Evolutionary conservation across 2,888 invertebrate genomes (phyloP).

Genomic region (Acrocyrtus sp.): DNA sequence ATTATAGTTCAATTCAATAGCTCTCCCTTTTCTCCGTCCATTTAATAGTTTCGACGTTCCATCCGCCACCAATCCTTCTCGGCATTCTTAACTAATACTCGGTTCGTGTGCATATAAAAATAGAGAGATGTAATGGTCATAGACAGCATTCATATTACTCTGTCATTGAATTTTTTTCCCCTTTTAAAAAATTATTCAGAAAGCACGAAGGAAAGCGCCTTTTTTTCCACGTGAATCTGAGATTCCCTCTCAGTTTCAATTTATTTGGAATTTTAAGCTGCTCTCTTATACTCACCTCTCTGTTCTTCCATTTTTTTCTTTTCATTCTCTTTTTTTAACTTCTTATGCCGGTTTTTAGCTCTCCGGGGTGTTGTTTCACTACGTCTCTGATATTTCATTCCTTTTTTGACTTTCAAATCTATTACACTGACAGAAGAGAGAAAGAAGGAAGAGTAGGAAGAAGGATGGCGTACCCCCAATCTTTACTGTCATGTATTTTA

Average conservation of each 20-base stretch:
- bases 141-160: conserved; percentile 3
- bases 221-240: conserved; percentile 36
- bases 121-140: conserved; percentile 1
- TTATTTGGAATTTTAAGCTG: conserved; percentile 49
- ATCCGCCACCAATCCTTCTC: background rate
- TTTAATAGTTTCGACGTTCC: background rate
- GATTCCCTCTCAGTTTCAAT: conserved; percentile 53
- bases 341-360: conserved; percentile 37
- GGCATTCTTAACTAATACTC: background rate
- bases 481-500: conserved; percentile 45
- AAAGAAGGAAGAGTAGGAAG: conserved; percentile 29
- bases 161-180: conserved; percentile 26
- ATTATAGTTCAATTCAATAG: conserved; percentile 16
- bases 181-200: background rate
- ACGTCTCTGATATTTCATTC: conserved; percentile 54
- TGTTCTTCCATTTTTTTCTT: conserved; percentile 41
- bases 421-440: conserved; percentile 47
- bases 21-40: conserved; percentile 1
- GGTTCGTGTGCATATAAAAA: background rate
- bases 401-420: conserved; percentile 53
- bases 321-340: conserved; percentile 45
- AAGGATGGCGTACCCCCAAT: conserved; percentile 43
- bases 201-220: background rate
- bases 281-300: conserved; percentile 8
- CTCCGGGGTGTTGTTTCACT: conserved; percentile 55